Evolutionary conservation across 2,113 vertebrate species (phyloP).

Genomic region (Micromys minutus): DNA sequence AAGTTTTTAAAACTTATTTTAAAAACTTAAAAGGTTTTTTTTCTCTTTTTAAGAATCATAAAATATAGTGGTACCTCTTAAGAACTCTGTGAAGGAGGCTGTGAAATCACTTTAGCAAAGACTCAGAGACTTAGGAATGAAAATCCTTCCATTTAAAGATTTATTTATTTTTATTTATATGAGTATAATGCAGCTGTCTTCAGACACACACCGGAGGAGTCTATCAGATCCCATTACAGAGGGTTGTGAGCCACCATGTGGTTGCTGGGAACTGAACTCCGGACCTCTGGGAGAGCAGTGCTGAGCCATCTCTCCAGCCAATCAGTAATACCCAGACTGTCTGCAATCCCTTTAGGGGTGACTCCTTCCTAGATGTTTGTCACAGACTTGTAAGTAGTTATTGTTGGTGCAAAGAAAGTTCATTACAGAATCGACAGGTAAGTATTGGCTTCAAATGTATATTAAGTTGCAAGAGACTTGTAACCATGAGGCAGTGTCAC

Average conservation of each 20-base stretch:
- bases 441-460: conserved; percentile 48
- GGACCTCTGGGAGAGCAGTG: no score
- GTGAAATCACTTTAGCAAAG: not conserved
- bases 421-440: conserved; percentile 37
- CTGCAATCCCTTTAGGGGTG: not conserved
- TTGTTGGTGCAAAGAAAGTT: conserved; percentile 41
- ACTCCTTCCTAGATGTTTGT: conserved; percentile 45
- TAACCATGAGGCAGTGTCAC: not conserved
- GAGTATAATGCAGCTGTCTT: no score
- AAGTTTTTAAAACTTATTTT: no score
- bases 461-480: conserved; percentile 40
- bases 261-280: no score
- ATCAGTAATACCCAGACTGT: conserved; percentile 1
- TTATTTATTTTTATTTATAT: no score
- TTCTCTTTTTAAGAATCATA: not conserved
- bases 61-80: not conserved
- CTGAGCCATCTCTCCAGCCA: no score
- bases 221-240: no score
- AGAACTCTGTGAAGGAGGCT: conserved; percentile 23
- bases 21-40: not conserved
- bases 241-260: no score
- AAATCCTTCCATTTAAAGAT: conserved; percentile 9
- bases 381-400: conserved; percentile 40
- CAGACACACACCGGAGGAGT: no score
- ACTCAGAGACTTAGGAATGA: not conserved